Evolutionary conservation across 2,113 vertebrate species (phyloP).

Genomic region (Stictonetta naevosa): DNA sequence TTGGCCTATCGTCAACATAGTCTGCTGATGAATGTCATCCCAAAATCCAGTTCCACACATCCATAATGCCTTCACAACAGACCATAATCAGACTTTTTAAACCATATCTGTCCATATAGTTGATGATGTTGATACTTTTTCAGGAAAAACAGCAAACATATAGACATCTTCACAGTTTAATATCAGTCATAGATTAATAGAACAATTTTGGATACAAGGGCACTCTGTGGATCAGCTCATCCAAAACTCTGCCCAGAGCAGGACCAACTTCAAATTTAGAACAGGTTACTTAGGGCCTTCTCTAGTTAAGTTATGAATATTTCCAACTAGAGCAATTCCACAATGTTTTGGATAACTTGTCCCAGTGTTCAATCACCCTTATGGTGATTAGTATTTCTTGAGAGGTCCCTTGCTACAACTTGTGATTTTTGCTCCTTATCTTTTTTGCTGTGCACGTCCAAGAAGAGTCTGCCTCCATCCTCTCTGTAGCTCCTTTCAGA

Average conservation of each 20-base stretch:
- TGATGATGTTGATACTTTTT: background rate
- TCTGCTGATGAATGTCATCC: background rate
- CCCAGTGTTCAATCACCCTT: background rate
- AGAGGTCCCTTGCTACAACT: background rate
- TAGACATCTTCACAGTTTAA: background rate
- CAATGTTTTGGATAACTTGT: background rate
- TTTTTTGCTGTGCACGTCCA: background rate
- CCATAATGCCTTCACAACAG: background rate
- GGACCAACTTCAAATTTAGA: background rate
- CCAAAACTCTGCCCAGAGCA: background rate
- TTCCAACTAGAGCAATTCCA: background rate
- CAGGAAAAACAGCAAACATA: background rate
- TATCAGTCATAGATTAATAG: background rate
- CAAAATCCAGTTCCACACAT: background rate
- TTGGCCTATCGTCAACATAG: background rate
- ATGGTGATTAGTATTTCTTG: background rate
- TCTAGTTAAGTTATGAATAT: background rate
- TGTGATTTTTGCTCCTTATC: background rate
- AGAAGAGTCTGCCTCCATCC: background rate
- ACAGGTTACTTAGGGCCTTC: background rate
- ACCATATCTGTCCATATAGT: background rate
- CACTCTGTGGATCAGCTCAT: background rate
- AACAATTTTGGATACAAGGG: background rate
- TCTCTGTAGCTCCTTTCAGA: background rate
- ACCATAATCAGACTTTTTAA: background rate